Base-by-base conservation (phyloP, 2,797 vertebrate genomes). In the Poeciliopsis gracilis region DNA sequence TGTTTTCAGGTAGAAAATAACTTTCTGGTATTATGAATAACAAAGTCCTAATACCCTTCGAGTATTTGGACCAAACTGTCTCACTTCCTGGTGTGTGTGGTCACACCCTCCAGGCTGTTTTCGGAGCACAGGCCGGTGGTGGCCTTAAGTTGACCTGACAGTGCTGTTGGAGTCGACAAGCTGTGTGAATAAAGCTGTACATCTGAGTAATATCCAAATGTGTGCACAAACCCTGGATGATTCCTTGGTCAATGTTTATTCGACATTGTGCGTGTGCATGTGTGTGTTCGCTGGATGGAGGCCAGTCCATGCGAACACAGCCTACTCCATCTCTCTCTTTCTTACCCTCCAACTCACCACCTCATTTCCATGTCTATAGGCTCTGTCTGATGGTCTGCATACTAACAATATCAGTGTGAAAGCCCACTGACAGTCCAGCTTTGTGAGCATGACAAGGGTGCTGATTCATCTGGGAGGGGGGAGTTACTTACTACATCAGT, bases 361-460 rank as follows among this genome's bases (percentile, higher is more conserved):
- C 93, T 94, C 85, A 95, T 95, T 95, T 94, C 90, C 94, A 95
- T 95, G 94, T 95, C 92, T 94, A 95, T 93, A 93, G 94, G 91
- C 91, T 91, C 72, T 84, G 89, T 89, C 92, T 88, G 92, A 92
- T 94, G 93, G 91, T 89, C 93, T 95, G 94, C 92, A 95, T 95
- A 95, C 94, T 95, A 95, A 95, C 94, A 92, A 92, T 93, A 94
- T 93, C 89, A 80, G 90, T 91, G 92, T 95, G 93, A 95, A 95
- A 94, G 94, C 90, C 91, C 80, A 72, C 94, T 96, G 96, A 96
- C 94, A 96, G 94, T 94, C 95, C 94, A 96, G 95, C 96, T 96
- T 96, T 96, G 96, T 97, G 95, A 95, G 92, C 92, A 95, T 90
- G 94, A 95, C 96, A 96, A 95, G 95, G 93, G 90, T 92, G 82